phyloP scores from a whole-genome alignment of 2,888 invertebrate genomes.

The Nomada ferruginata region DNA sequence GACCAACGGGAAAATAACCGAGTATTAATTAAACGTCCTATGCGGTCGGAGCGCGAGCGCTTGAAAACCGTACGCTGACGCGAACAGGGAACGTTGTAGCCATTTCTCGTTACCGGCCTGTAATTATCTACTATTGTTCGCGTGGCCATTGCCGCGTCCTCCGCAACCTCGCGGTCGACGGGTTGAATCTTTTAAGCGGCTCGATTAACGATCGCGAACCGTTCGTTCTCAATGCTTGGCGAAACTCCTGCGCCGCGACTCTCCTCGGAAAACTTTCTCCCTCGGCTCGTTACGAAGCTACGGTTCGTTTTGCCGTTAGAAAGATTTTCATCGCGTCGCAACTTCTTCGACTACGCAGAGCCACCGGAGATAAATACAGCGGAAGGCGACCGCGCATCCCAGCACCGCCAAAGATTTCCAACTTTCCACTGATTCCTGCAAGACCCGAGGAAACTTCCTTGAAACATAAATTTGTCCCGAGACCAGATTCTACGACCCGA shows the following conservation, averaged over 20 bases:
- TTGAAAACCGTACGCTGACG: slow-evolving; percentile 29
- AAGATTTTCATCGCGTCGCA: slow-evolving; percentile 55
- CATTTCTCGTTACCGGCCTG: slow-evolving; percentile 41
- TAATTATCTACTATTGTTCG: slow-evolving; percentile 61
- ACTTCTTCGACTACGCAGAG: slow-evolving; percentile 39
- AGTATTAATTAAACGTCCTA: slow-evolving; percentile 57
- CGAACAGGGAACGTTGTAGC: slow-evolving; percentile 21
- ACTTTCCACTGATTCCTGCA: slow-evolving; percentile 49
- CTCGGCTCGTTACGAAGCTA: slow-evolving; percentile 36
- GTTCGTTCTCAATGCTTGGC: background rate
- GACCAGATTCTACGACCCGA: background rate
- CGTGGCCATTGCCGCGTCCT: slow-evolving; percentile 31
- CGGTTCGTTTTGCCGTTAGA: slow-evolving; percentile 42
- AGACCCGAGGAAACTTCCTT: slow-evolving; percentile 35
- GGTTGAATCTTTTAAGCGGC: slow-evolving; percentile 38
- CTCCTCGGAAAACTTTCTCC: slow-evolving; percentile 3
- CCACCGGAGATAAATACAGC: slow-evolving; percentile 44
- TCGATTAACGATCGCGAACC: slow-evolving; percentile 44
- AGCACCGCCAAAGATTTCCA: slow-evolving; percentile 41
- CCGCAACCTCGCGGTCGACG: slow-evolving; percentile 25
- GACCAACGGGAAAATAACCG: slow-evolving; percentile 56
- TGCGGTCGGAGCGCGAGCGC: background rate
- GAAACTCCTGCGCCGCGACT: background rate
- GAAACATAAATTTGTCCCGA: slow-evolving; percentile 47
- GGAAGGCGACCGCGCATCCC: slow-evolving; percentile 27